These are phyloP conservation scores for Scaptodrosophila lebanonensis DNA, from an alignment of 1,140 invertebrate genomes.

Conservation along the genomic window DNA sequence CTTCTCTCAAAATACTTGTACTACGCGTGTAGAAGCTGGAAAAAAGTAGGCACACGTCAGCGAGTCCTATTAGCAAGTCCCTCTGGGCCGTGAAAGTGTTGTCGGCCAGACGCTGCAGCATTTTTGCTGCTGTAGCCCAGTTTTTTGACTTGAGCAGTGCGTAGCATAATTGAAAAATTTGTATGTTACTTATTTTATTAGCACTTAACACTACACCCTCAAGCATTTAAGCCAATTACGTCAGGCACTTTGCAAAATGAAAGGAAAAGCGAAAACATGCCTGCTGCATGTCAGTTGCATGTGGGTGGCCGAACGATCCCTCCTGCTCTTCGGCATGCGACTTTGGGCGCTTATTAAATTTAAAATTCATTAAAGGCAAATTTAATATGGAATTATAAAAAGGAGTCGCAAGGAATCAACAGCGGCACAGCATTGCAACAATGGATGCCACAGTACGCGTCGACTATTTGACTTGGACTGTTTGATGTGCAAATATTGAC, in stretches of 20 bases:
- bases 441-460: slow-evolving; percentile 9
- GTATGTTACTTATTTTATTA: slow-evolving; percentile 76
- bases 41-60: slow-evolving; percentile 65
- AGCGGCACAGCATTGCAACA: slow-evolving; percentile 15
- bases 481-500: slow-evolving; percentile 60
- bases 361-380: slow-evolving; percentile 76
- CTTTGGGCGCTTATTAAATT: slow-evolving; percentile 72
- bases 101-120: slow-evolving; percentile 29
- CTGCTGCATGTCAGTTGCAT: slow-evolving; percentile 24
- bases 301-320: slow-evolving; percentile 44
- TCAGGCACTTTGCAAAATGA: slow-evolving; percentile 9
- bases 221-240: not conserved
- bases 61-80: slow-evolving; percentile 66
- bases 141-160: slow-evolving; percentile 33
- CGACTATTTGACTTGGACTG: slow-evolving; percentile 60
- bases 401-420: slow-evolving; percentile 39
- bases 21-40: slow-evolving; percentile 48
- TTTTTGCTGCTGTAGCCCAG: slow-evolving; percentile 39
- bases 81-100: slow-evolving; percentile 76
- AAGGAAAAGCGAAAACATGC: slow-evolving; percentile 26
- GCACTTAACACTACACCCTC: slow-evolving; percentile 59
- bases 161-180: slow-evolving; percentile 66
- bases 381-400: slow-evolving; percentile 62
- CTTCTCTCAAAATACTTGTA: no score
- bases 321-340: slow-evolving; percentile 46